A percentile compares a stretch with the other conserved stretches of the same genome.
Conservation (phyloP, 2,797 vertebrate genomes). For the Cichlasoma orientale region DNA sequence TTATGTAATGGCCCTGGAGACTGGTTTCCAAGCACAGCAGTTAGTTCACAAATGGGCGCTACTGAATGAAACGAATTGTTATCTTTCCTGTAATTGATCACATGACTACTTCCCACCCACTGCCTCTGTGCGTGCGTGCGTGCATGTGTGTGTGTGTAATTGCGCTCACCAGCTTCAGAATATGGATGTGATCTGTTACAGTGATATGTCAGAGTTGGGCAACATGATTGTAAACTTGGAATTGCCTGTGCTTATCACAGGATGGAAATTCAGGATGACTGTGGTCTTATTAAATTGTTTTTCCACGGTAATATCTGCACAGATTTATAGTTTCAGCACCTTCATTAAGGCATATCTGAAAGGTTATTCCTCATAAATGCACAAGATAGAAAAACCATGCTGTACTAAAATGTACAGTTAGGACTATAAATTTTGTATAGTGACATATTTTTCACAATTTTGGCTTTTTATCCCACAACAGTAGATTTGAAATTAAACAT, state of each 20-base stretch:
- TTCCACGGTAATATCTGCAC: conserved; percentile 51
- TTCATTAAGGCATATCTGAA: conserved; percentile 62
- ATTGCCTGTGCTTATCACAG: conserved; percentile 59
- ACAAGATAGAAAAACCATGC: conserved; percentile 26
- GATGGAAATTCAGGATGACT: conserved; percentile 54
- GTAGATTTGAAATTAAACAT: not conserved
- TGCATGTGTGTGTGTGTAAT: conserved; percentile 36
- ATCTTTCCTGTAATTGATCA: conserved; percentile 66
- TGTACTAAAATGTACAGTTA: conserved; percentile 36
- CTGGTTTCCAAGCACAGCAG: conserved; percentile 66
- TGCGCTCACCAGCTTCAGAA: conserved; percentile 60
- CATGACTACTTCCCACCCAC: conserved; percentile 35
- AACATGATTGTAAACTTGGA: conserved; percentile 61
- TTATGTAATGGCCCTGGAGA: conserved; percentile 73
- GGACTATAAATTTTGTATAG: not conserved
- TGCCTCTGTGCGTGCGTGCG: conserved; percentile 18
- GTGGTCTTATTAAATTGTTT: conserved; percentile 59
- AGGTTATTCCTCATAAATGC: conserved; percentile 53
- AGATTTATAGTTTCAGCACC: conserved; percentile 48
- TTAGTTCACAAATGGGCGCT: conserved; percentile 70
- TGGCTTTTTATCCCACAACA: not conserved
- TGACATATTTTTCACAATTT: not conserved
- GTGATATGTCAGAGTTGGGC: conserved; percentile 65
- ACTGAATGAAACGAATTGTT: conserved; percentile 68
- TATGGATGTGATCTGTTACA: conserved; percentile 68